Base-by-base conservation (phyloP, 2,113 vertebrate species). In the Scalopus aquaticus region DNA sequence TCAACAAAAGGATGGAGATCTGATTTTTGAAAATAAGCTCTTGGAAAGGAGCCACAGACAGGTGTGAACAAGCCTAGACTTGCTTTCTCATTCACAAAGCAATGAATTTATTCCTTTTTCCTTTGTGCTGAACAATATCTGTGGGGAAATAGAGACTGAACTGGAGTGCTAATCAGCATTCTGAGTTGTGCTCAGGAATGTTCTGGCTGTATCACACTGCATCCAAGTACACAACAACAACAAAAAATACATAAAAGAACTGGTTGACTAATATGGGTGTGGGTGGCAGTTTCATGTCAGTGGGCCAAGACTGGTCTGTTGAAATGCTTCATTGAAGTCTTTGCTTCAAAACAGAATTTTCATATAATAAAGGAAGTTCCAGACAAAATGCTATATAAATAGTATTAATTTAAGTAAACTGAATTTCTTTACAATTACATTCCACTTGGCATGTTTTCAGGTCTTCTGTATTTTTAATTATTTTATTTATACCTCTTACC, bases 1-100 rank as follows among this genome's bases (percentile, higher is more conserved):
- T 76, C 90, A 24, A 91, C 79, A 62, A 83, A 88, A 70, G 39
- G 22, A 94, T 42, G 24, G 88, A 91, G 91, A 80, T 88, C 26
- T 89, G 20, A n/a, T 26, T 92, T 97, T 93, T 77, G 96, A 95
- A 98, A 94, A 73, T 74, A 94, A 24, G 19, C 15, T 1, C 73
- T 88, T 93, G 54, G 90, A 96, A 93, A 28, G 9, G 32, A 96
- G 83, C 56, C 91, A 79, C 37, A 88, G 16, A 93, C 17, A 58
- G 22, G 58, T 49, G 86, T 22, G 69, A 96, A 89, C 6, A 0
- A 90, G 95, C 62, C 74, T 11, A 46, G 65, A 32, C 92, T 86
- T 98, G 96, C 49, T 94, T 88, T 85, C 46, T 95, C 69, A 81
- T 35, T 37, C 64, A 91, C 28, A 92, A 88, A 90, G 88, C 32